phyloP scores from a whole-genome alignment of 2,888 invertebrate genomes.

The Allolobophora icterica region DNA sequence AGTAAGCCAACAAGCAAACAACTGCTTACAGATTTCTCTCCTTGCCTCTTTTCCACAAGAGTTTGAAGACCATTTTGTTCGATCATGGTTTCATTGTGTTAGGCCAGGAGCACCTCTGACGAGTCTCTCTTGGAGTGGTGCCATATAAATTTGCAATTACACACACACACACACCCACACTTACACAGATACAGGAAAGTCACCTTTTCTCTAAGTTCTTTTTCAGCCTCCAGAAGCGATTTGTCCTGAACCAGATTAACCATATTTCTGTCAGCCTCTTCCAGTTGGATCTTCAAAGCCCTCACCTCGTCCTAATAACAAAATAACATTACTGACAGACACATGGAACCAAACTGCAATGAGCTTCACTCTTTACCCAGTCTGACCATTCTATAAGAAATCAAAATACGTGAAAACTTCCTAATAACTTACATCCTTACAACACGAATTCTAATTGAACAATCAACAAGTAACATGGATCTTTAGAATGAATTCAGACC shows the following conservation, averaged over 20 bases:
- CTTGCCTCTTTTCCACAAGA: too few species aligned
- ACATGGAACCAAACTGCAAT: background rate
- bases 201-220: conserved; percentile 21
- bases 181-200: background rate
- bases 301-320: conserved; percentile 23
- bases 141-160: too few species aligned
- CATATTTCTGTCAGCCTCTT: conserved; percentile 13
- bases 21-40: too few species aligned
- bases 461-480: background rate
- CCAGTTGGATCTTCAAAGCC: conserved; percentile 20
- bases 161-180: too few species aligned
- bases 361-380: background rate
- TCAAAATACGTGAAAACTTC: background rate
- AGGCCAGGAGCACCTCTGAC: too few species aligned
- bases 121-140: too few species aligned
- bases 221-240: conserved; percentile 24
- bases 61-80: too few species aligned
- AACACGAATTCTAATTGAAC: background rate
- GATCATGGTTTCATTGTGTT: too few species aligned
- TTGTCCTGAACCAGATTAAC: conserved; percentile 19
- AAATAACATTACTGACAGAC: background rate
- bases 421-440: too few species aligned
- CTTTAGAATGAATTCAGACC: too few species aligned
- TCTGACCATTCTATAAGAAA: background rate
- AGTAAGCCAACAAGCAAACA: too few species aligned